Evolutionary conservation across 1,140 invertebrate genomes (phyloP), one percentile per base, ranked within the genome.

Genomic region (Catajapyx aquilonaris): DNA sequence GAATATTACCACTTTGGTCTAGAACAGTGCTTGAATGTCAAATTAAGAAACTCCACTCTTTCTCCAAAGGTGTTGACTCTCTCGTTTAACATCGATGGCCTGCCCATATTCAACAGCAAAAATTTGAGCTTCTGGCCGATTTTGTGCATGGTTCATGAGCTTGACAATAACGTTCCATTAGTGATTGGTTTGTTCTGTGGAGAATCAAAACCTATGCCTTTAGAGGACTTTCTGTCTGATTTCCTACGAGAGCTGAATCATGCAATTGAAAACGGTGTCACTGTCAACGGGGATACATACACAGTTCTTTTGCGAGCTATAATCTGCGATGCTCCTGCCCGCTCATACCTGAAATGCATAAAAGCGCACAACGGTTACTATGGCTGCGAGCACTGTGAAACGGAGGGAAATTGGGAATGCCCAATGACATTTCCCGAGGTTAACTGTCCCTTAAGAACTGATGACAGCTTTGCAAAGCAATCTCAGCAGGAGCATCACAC

Each of bases 271-370:
- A n/a, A 33, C 9, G 31, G 31, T n/a, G 5, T 44, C 16, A 5
- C 4, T 5, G 2, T 35, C 7, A 31, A 36, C 13, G n/a, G 16
- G 21, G 9, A 19, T 5, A 31, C 31, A 9, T 40, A 15, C 32
- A 15, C 2, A 20, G 5, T 45, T 15, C 16, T 30, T 15, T 35
- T 45, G 10, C 31, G 41, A 5, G 20, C 32, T 22, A 31, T 46
- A 9, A 32, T 44, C 28, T 31, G 35, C 2, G 44, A 46, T 23
- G 44, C 42, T 21, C 44, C 44, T 22, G 44, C 44, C 1, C 11
- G 42, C 3, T 37, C 32, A 30, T 41, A 38, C 20, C 4, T 44
- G 10, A 41, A 41, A 32, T 20, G 16, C 17, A 16, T 23, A 10
- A 37, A 31, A 17, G 10, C 10, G 16, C 41, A 44, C 32, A 44